These are phyloP conservation scores for Sepiola atlantica DNA, from an alignment of 2,888 invertebrate genomes.

Conservation along the genomic window DNA sequence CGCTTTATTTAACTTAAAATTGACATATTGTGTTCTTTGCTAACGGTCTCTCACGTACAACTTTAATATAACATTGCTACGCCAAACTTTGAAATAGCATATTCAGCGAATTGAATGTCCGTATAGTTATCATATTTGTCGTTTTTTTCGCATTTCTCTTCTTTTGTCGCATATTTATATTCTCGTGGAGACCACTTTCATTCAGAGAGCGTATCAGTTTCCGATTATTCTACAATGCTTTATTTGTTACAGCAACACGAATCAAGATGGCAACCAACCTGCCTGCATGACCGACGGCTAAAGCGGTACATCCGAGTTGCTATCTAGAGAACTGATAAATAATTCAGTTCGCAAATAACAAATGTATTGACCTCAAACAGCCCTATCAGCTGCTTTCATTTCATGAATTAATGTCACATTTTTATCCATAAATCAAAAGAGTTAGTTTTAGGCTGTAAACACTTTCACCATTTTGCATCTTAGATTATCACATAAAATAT, in stretches of 20 bases:
- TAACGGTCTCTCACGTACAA: too few relatives aligned
- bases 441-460: not conserved
- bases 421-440: not conserved
- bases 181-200: not conserved
- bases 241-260: not conserved
- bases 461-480: not conserved
- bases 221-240: not conserved
- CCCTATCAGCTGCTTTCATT: conserved; percentile 32
- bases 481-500: not conserved
- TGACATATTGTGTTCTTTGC: too few relatives aligned
- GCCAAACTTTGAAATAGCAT: too few relatives aligned
- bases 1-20: too few relatives aligned
- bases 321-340: not conserved
- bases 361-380: not conserved
- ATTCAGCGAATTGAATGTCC: too few relatives aligned
- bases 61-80: too few relatives aligned
- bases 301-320: not conserved
- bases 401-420: not conserved
- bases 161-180: not conserved
- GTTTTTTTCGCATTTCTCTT: not conserved
- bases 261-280: not conserved
- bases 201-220: not conserved
- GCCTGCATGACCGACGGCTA: not conserved
- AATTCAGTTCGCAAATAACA: not conserved
- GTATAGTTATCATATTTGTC: too few relatives aligned